Evolutionary conservation across 2,888 invertebrate genomes (phyloP), one percentile per base, ranked within the genome.

Genomic region (Cantharis rustica): DNA sequence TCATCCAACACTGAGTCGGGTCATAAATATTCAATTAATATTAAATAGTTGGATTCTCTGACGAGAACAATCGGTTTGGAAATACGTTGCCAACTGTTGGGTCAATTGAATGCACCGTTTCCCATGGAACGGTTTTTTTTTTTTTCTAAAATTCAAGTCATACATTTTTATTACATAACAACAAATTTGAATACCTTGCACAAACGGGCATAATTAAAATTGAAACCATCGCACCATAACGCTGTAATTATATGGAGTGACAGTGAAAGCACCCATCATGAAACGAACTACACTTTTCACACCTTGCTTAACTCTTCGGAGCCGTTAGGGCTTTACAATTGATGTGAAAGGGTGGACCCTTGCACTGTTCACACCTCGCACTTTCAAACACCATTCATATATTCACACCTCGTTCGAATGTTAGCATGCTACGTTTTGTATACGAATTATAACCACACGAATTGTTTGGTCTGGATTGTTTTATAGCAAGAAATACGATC

Each of bases 301-400:
- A 81, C 80, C 79, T 81, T 79, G 80, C 81, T 81, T 79, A 81
- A 80, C 79, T 80, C 79, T 79, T 80, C 75, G 68, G 70, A 20
- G 62, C 76, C 74, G 75, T 79, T 75, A 75, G 73, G 78, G 73
- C 66, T 72, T 73, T 75, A 77, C 76, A 76, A 72, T 79, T 73
- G 62, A 76, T 72, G 78, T 78, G 75, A 75, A 75, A 79, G 79
- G 76, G 77, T 81, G 81, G 77, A 75, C 79, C 77, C 76, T 78
- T 76, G 74, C 76, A 77, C 75, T 72, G 79, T 80, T 80, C 77
- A 80, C 80, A 77, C 80, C 80, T 80, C 76, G 76, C 76, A 79
- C 79, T 79, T 80, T 70, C 20, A 27, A 26, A 75, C 77, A 76
- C 79, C 80, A 80, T 80, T 78, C 79, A 79, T 75, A 77, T 75